These are phyloP conservation scores for Lycopodina hypogea DNA, from an alignment of 37 sponge, comb jelly and placozoan species.

Conservation along the genomic window DNA sequence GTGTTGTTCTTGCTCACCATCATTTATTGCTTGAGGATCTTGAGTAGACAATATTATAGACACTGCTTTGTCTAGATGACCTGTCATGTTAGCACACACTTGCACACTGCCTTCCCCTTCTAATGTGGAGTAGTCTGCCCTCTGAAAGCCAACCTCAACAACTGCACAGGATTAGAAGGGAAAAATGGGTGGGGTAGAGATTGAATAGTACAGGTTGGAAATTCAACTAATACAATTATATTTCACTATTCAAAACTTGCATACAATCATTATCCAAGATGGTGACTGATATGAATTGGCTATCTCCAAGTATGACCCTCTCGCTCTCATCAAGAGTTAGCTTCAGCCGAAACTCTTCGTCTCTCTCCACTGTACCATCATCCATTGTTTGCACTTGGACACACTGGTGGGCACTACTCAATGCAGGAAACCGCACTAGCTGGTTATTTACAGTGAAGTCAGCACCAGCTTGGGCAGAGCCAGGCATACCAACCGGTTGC, in stretches of 20 bases:
- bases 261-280: conserved; percentile 44
- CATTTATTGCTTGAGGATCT: background rate
- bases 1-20: background rate
- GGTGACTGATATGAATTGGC: background rate
- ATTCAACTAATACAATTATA: background rate
- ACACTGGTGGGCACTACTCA: conserved; percentile 1
- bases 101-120: background rate
- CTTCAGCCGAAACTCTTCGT: conserved; percentile 4
- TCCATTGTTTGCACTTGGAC: background rate
- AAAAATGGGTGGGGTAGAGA: background rate
- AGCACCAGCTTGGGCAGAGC: background rate
- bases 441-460: background rate
- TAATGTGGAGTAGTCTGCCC: background rate
- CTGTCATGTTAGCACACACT: conserved; percentile 14
- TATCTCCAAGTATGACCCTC: background rate
- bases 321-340: background rate
- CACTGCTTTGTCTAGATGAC: conserved; percentile 2
- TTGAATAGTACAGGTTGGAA: background rate
- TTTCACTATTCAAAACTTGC: background rate
- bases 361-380: conserved; percentile 14
- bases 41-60: background rate
- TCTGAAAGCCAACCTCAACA: conserved; percentile 17
- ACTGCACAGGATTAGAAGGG: background rate
- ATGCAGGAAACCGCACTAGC: background rate
- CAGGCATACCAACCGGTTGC: conserved; percentile 1